Percentiles rank a stretch among this genome's conserved stretches.
These are phyloP conservation scores for Cryptosula pallasiana DNA, from an alignment of 2,888 invertebrate species.

Conservation along the genomic window DNA sequence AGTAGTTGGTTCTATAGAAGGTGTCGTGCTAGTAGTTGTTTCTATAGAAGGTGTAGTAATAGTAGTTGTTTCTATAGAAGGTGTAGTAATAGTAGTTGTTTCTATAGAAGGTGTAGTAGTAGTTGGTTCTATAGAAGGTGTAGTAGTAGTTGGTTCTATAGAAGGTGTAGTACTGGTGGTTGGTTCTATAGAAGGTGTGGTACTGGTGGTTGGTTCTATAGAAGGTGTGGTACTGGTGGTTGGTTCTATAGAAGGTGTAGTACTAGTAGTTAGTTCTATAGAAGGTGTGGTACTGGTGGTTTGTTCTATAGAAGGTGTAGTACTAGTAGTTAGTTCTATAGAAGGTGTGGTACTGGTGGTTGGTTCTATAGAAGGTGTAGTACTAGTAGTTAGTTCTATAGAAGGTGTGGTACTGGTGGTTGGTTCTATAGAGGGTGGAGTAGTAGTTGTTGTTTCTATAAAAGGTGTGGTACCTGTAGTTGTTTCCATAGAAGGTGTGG, in stretches of 20 bases:
- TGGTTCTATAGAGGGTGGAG: neutral
- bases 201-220: too few relatives aligned
- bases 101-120: neutral
- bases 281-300: too few relatives aligned
- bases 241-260: too few relatives aligned
- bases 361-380: neutral
- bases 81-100: neutral
- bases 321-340: too few relatives aligned
- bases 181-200: neutral
- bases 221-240: too few relatives aligned
- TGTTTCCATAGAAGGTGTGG: neutral
- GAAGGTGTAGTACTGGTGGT: neutral
- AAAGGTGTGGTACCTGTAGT: neutral
- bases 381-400: neutral
- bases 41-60: neutral
- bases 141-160: neutral
- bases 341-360: neutral
- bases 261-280: too few relatives aligned
- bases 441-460: neutral
- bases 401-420: neutral
- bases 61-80: neutral
- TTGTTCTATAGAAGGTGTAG: too few relatives aligned
- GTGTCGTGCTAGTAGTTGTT: neutral
- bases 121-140: neutral
- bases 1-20: neutral